Conservation (phyloP, 1,140 invertebrate species). For the Charaxes varanes region DNA sequence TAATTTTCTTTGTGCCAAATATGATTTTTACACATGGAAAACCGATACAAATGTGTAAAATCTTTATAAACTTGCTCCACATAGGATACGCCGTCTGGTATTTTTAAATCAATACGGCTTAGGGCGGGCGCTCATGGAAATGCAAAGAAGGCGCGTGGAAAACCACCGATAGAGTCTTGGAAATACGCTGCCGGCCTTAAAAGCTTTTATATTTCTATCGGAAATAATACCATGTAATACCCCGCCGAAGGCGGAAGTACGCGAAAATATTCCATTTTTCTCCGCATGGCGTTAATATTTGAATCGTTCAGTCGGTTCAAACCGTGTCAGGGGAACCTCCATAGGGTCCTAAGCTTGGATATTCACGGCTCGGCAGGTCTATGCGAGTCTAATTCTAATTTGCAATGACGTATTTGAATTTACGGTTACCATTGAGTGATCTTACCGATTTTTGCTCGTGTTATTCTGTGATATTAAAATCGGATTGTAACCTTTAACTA, state of each 20-base stretch:
- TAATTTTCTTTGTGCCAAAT: no score
- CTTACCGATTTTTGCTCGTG: not conserved
- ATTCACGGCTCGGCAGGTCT: constrained; percentile 46
- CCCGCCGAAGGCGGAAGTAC: constrained; percentile 40
- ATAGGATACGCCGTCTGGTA: constrained; percentile 15
- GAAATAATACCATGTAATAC: constrained; percentile 67
- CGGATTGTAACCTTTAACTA: no score
- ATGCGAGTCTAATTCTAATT: constrained; percentile 50
- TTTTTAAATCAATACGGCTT: constrained; percentile 59
- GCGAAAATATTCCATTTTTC: constrained; percentile 71
- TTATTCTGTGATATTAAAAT: no score
- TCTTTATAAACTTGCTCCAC: constrained; percentile 11
- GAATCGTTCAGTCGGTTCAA: constrained; percentile 35
- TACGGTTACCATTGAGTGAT: constrained; percentile 1
- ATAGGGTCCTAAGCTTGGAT: constrained; percentile 55
- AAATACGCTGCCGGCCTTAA: constrained; percentile 56
- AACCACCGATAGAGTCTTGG: constrained; percentile 48
- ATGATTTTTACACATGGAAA: not conserved
- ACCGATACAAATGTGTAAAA: not conserved
- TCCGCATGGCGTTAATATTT: constrained; percentile 53
- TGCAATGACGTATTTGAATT: constrained; percentile 34
- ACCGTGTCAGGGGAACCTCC: constrained; percentile 34
- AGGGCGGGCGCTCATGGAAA: constrained; percentile 26
- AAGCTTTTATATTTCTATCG: constrained; percentile 67
- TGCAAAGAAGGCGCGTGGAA: constrained; percentile 32